Base-by-base conservation (phyloP, 2,113 vertebrate species). In the Pyxicephalus adspersus region DNA sequence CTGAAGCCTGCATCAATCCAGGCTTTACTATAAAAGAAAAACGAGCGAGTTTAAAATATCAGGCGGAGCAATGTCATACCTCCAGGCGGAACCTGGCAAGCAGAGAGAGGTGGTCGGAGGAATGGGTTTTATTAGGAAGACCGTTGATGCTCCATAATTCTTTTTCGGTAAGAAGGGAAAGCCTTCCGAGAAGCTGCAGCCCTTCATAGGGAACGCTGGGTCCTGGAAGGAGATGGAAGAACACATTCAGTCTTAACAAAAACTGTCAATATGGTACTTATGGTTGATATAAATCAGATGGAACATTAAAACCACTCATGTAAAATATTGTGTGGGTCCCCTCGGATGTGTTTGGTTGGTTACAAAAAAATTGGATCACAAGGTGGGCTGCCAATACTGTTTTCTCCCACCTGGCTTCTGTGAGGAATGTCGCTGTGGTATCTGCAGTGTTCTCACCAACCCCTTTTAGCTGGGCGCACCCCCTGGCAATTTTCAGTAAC, bases 61-160 rank as follows among this genome's bases (percentile, higher is more conserved):
- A 64, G 1, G 16, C 15, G 54, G 13, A 26, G 16, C 3, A 28
- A 16, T 18, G 60, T 94, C 90, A 95, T 85, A 83, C 83, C 57
- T 90, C 85, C 58, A 97, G 89, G 34, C 96, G 92, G 88, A 99
- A 99, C 68, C 91, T 87, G 17, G 95, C 94, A 4, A 99, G 84
- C 45, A 99, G 88, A 2, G 97, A 96, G 50, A 99, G 92, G 85
- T 99, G 98, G 84, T 99, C 98, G 0, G 97, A 99, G 28, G 97
- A 95, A 89, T 94, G 95, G 3, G 83, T 86, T 83, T 92, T 92
- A 81, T 97, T 99, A 80, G 98, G 97, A 86, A 98, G 93, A 16
- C 93, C 90, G 5, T 93, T 93, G 78, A 95, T 93, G 68, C 92
- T 90, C 91, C 93, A 92, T 55, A 99, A 83, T 83, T 97, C 95